Conservation (phyloP, 2,113 vertebrate genomes). For the Micronycteris hirsuta region DNA sequence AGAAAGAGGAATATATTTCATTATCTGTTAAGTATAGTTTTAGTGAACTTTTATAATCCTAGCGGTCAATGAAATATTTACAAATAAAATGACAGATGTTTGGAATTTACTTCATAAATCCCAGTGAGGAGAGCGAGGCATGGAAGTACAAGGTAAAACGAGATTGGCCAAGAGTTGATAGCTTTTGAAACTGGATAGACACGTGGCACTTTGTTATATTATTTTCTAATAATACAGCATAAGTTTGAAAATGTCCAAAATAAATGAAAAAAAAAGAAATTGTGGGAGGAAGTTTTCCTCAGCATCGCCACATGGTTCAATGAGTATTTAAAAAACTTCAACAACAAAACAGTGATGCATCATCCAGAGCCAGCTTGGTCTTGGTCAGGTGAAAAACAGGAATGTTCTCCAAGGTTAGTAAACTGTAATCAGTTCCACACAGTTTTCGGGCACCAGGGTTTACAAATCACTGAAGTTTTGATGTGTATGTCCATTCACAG, state of each 20-base stretch:
- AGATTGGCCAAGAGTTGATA: background rate
- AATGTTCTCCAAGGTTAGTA: slow-evolving; percentile 57
- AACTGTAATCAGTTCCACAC: slow-evolving; percentile 56
- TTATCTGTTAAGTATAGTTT: background rate
- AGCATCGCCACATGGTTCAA: background rate
- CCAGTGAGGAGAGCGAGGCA: background rate
- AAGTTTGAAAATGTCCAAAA: slow-evolving; percentile 17
- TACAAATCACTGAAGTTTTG: slow-evolving; percentile 41
- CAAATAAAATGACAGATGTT: slow-evolving; percentile 14
- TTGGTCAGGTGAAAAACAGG: slow-evolving; percentile 64
- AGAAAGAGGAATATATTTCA: background rate
- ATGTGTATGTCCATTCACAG: slow-evolving; percentile 61
- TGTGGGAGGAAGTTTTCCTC: background rate
- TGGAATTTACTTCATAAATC: background rate
- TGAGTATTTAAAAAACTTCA: background rate
- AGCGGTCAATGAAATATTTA: background rate
- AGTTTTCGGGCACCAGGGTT: slow-evolving; percentile 41
- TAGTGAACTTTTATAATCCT: background rate
- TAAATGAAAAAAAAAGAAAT: background rate
- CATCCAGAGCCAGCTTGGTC: slow-evolving; percentile 14
- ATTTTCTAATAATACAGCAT: background rate
- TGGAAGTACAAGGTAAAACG: background rate
- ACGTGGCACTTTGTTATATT: background rate
- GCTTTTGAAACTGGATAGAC: background rate
- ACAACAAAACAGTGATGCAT: background rate